Conservation (phyloP, 1,140 invertebrate species). For the Saccostrea cuccullata region DNA sequence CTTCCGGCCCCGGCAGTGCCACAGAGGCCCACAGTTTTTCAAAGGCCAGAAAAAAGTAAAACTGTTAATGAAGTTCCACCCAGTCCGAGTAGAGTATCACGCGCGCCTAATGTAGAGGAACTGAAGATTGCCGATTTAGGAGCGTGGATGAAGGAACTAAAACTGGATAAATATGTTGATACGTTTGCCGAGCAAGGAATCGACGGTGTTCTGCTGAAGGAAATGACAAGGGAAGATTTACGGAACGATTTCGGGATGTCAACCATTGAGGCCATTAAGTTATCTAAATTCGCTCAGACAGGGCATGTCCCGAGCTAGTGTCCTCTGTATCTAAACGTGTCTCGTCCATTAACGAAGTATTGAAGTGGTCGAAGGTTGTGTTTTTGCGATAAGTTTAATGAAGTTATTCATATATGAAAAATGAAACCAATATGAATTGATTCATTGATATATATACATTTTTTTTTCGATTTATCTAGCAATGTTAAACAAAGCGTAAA, state of each 20-base stretch:
- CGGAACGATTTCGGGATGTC: slow-evolving; percentile 8
- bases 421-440: too few species aligned
- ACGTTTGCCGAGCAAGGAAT: slow-evolving; percentile 9
- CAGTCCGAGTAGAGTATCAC: background rate
- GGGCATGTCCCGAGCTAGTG: slow-evolving; percentile 27
- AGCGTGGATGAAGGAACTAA: slow-evolving; percentile 33
- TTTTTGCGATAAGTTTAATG: too few species aligned
- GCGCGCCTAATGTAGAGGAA: slow-evolving; percentile 8
- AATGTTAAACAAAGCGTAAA: too few species aligned
- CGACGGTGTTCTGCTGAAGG: slow-evolving; percentile 11
- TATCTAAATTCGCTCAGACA: slow-evolving; percentile 9
- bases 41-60: background rate
- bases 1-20: background rate
- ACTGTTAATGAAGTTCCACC: too few species aligned
- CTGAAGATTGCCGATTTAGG: slow-evolving; percentile 1
- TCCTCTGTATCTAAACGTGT: too few species aligned
- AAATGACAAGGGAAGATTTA: background rate
- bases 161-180: slow-evolving; percentile 35
- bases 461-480: too few species aligned
- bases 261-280: slow-evolving; percentile 29
- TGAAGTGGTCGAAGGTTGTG: too few species aligned
- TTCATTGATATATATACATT: too few species aligned
- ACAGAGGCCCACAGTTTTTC: background rate
- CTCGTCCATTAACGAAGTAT: too few species aligned
- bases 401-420: too few species aligned